A percentile compares a stretch with the other conserved stretches of the same genome.
Evolutionary conservation across 2,888 invertebrate species (phyloP).

Genomic region (Cremastobaeus sp.): DNA sequence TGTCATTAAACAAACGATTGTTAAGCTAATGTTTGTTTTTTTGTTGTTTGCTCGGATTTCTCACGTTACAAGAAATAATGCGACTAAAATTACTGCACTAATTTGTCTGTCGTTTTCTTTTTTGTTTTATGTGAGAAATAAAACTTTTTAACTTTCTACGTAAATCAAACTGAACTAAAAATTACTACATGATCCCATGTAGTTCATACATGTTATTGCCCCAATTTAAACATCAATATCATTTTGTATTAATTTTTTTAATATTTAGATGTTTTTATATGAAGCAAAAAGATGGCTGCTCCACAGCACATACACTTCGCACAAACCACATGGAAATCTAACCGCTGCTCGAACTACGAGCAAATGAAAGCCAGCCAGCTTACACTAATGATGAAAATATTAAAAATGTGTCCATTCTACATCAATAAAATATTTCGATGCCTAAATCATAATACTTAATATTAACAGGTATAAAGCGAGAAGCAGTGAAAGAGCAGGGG

Average conservation of each 20-base stretch:
- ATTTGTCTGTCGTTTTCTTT: slow-evolving; percentile 46
- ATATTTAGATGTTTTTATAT: background rate
- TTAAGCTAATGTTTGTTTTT: slow-evolving; percentile 55
- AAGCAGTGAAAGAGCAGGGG: slow-evolving; percentile 78
- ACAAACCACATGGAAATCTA: slow-evolving; percentile 76
- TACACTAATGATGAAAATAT: slow-evolving; percentile 76
- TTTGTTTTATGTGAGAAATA: slow-evolving; percentile 48
- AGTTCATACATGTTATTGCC: no score
- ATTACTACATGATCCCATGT: no score
- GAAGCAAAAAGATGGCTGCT: slow-evolving; percentile 73
- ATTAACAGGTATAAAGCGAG: slow-evolving; percentile 78
- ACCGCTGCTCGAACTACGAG: slow-evolving; percentile 75
- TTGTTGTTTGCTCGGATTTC: slow-evolving; percentile 44
- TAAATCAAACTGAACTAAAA: no score
- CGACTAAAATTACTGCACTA: slow-evolving; percentile 46
- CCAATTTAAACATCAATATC: no score
- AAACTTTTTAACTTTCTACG: slow-evolving; percentile 3
- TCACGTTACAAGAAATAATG: slow-evolving; percentile 54
- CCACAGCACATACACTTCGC: slow-evolving; percentile 76
- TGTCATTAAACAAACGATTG: slow-evolving; percentile 35
- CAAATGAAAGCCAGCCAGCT: slow-evolving; percentile 76
- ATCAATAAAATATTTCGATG: slow-evolving; percentile 70
- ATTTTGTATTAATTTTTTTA: background rate
- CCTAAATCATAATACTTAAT: slow-evolving; percentile 78
- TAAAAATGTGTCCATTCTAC: slow-evolving; percentile 62